phyloP scores from a whole-genome alignment of 2,113 vertebrate genomes.

The Gymnorhina tibicen region DNA sequence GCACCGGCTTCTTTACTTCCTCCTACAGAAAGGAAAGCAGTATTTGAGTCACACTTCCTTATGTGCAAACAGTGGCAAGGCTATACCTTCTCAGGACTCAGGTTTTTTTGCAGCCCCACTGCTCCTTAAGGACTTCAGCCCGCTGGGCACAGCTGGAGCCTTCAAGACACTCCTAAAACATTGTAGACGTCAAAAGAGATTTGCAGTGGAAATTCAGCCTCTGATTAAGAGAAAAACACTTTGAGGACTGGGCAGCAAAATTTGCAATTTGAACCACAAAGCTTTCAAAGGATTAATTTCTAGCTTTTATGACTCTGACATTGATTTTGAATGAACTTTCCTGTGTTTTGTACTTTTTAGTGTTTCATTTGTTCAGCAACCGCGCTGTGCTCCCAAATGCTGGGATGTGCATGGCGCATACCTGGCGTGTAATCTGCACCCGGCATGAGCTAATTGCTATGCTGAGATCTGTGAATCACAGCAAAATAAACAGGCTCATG shows the following conservation, averaged over 20 bases:
- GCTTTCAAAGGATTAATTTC: background rate
- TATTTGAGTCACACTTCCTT: slow-evolving; percentile 26
- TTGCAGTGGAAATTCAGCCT: background rate
- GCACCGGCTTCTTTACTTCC: slow-evolving; percentile 7
- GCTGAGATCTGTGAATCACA: background rate
- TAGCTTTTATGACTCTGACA: background rate
- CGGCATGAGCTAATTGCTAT: accelerated
- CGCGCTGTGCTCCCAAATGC: accelerated
- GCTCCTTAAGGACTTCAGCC: background rate
- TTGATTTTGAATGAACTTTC: background rate
- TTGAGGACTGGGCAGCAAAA: background rate
- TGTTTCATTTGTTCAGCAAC: background rate
- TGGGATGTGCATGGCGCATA: accelerated
- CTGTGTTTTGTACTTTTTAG: background rate
- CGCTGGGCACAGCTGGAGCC: background rate
- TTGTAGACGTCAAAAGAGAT: accelerated
- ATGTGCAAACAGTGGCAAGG: slow-evolving; percentile 31
- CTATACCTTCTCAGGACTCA: background rate
- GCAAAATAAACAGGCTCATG: background rate
- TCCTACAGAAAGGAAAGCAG: background rate
- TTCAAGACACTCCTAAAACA: background rate
- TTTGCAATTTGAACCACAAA: background rate
- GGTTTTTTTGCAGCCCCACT: background rate
- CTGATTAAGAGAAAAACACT: background rate
- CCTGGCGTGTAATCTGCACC: accelerated